phyloP scores from a whole-genome alignment of 2,888 invertebrate genomes.

The Teleogryllus oceanicus region DNA sequence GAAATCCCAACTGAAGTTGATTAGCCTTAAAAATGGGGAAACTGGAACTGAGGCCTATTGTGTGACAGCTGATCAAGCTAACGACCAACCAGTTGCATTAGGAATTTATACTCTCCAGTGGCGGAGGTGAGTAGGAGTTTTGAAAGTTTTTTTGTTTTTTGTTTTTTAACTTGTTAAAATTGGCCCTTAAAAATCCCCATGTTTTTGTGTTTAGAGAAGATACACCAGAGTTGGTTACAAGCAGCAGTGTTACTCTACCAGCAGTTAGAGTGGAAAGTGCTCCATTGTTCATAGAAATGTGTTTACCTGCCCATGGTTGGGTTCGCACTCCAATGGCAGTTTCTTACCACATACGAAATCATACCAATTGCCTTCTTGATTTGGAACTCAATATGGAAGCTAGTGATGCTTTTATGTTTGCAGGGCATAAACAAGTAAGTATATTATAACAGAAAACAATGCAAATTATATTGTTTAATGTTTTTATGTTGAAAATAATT shows the following conservation, averaged over 20 bases:
- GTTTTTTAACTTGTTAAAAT: neutral
- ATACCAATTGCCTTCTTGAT: slow-evolving; percentile 66
- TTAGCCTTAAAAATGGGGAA: slow-evolving; percentile 51
- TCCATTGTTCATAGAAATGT: slow-evolving; percentile 46
- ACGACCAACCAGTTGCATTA: slow-evolving; percentile 51
- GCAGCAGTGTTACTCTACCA: slow-evolving; percentile 56
- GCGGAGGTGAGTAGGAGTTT: slow-evolving; percentile 50
- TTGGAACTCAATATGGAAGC: slow-evolving; percentile 73
- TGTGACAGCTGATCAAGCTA: slow-evolving; percentile 46
- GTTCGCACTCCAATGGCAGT: slow-evolving; percentile 69
- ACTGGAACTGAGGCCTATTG: slow-evolving; percentile 54
- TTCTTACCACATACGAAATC: slow-evolving; percentile 68
- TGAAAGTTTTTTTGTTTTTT: neutral
- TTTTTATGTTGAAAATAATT: too few species aligned
- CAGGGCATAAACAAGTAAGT: slow-evolving; percentile 85
- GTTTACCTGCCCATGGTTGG: slow-evolving; percentile 68
- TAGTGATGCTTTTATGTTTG: slow-evolving; percentile 90
- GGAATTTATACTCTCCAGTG: slow-evolving; percentile 56
- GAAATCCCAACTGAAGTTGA: slow-evolving; percentile 46
- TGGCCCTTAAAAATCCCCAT: neutral
- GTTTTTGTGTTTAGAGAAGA: neutral
- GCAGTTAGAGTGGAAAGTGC: slow-evolving; percentile 55
- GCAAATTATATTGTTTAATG: neutral
- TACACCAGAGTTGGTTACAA: slow-evolving; percentile 43
- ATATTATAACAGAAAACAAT: neutral